A percentile compares a stretch with the other conserved stretches of the same genome.
These are phyloP conservation scores for Corydoras maculifer DNA, from an alignment of 2,113 vertebrate species.

Conservation along the genomic window DNA sequence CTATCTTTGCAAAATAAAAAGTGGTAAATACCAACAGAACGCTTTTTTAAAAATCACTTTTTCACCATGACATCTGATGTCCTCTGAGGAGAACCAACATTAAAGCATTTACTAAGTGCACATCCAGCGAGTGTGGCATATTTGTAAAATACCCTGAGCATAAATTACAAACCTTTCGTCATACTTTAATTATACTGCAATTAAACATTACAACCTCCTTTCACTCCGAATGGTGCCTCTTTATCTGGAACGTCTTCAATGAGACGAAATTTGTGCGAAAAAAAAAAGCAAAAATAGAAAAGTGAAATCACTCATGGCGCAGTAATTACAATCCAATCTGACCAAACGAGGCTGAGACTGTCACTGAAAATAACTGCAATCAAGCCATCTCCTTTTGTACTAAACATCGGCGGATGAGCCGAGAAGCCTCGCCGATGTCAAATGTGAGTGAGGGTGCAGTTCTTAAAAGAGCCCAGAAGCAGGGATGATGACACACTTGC, in stretches of 20 bases:
- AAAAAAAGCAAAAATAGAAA: background rate
- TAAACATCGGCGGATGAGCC: conserved; percentile 17
- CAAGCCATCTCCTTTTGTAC: conserved; percentile 32
- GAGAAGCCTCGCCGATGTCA: conserved; percentile 17
- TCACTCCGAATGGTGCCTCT: background rate
- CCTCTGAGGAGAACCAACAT: too few species aligned
- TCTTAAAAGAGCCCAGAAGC: background rate
- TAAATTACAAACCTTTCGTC: too few species aligned
- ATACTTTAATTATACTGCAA: too few species aligned
- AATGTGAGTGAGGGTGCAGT: conserved; percentile 8
- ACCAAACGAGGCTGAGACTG: conserved; percentile 19
- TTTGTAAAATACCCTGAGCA: too few species aligned
- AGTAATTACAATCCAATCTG: conserved; percentile 32
- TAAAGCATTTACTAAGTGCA: too few species aligned
- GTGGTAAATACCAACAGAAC: too few species aligned
- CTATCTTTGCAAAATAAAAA: too few species aligned
- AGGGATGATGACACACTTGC: background rate
- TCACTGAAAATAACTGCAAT: conserved; percentile 37
- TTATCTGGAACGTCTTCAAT: conserved; percentile 5
- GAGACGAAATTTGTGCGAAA: background rate
- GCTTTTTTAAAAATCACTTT: too few species aligned
- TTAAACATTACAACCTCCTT: background rate
- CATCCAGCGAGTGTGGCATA: too few species aligned
- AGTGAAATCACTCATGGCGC: conserved; percentile 25
- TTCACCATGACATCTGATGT: too few species aligned